These are phyloP conservation scores for Saccostrea glomerata DNA, from an alignment of 1,140 invertebrate species.

Conservation along the genomic window DNA sequence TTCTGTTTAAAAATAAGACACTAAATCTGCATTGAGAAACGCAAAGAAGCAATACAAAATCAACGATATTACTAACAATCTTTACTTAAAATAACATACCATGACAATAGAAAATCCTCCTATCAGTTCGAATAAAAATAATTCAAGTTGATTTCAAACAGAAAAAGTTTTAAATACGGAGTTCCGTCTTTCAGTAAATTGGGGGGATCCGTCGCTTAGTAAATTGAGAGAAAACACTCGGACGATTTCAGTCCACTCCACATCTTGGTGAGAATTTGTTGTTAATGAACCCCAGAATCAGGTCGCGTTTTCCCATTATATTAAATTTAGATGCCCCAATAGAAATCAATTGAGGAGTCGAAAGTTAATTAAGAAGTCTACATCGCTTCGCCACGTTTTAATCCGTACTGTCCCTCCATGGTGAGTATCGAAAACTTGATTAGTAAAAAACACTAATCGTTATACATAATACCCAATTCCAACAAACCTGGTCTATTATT, in stretches of 20 bases:
- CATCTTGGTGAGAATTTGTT: conserved; percentile 11
- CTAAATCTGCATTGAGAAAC: too few species aligned
- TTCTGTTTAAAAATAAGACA: too few species aligned
- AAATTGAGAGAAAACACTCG: background rate
- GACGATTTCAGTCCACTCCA: background rate
- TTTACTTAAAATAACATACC: background rate
- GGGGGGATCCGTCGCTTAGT: background rate
- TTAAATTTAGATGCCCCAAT: conserved; percentile 40
- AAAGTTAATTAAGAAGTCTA: conserved; percentile 49
- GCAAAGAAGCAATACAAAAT: too few species aligned
- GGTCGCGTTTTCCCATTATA: conserved; percentile 30
- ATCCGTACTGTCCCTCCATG: background rate
- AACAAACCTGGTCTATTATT: background rate
- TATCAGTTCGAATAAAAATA: background rate
- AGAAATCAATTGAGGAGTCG: conserved; percentile 33
- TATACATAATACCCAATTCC: conserved; percentile 23
- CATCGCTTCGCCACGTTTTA: conserved; percentile 40
- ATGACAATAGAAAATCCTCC: background rate
- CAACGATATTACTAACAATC: background rate
- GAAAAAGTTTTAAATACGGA: background rate
- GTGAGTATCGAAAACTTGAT: conserved; percentile 27
- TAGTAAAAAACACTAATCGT: conserved; percentile 36
- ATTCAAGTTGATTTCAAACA: background rate
- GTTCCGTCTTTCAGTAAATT: background rate
- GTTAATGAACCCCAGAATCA: conserved; percentile 15